phyloP scores from a whole-genome alignment of 2,113 vertebrate genomes.

The Corythoichthys haematopterus region DNA sequence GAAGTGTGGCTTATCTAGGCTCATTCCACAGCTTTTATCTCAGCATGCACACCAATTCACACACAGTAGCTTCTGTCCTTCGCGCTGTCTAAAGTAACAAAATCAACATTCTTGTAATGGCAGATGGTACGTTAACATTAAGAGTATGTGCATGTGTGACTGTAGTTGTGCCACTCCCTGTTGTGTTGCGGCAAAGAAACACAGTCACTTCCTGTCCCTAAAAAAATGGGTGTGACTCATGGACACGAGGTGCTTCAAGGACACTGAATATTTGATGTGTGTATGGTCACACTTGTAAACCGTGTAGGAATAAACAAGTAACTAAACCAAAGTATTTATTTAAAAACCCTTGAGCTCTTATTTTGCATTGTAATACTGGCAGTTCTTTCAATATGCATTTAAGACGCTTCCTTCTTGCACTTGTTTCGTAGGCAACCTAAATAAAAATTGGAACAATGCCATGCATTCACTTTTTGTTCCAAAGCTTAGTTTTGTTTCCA shows the following conservation, averaged over 20 bases:
- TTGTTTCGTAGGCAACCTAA: neutral
- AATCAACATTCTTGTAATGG: conserved; percentile 39
- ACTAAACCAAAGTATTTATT: neutral
- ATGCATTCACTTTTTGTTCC: neutral
- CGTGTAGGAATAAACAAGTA: neutral
- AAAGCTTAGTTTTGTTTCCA: neutral
- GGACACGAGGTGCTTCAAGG: conserved; percentile 20
- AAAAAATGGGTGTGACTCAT: conserved; percentile 32
- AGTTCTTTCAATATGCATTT: neutral
- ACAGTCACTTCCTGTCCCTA: conserved; percentile 46
- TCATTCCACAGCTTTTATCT: conserved; percentile 35
- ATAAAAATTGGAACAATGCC: neutral
- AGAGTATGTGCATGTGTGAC: neutral
- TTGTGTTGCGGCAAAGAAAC: conserved; percentile 34
- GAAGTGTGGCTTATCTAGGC: conserved; percentile 15
- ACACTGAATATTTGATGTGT: conserved; percentile 3
- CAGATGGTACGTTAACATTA: conserved; percentile 11
- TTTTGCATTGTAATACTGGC: neutral
- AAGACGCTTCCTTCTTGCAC: too few species aligned
- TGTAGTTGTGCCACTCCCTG: conserved; percentile 52
- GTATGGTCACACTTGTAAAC: neutral
- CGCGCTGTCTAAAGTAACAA: conserved; percentile 24
- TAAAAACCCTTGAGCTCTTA: neutral
- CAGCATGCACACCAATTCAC: conserved; percentile 7
- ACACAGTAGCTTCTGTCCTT: conserved; percentile 3